Percentiles rank a stretch among this genome's conserved stretches.
Evolutionary conservation across 2,113 vertebrate species (phyloP).

Genomic region (Eonycteris spelaea): DNA sequence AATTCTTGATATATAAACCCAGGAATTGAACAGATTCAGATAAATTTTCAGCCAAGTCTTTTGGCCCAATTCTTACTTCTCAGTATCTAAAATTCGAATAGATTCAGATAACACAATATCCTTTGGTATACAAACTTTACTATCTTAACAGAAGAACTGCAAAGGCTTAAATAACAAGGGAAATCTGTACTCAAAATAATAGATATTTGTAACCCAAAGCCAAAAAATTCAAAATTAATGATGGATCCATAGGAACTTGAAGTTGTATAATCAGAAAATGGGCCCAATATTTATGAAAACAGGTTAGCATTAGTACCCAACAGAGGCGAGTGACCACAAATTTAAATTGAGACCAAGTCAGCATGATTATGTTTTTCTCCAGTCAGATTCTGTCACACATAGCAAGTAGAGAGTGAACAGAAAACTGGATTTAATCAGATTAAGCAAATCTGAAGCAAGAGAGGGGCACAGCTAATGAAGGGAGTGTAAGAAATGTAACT

Average conservation of each 20-base stretch:
- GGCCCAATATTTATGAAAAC: background rate
- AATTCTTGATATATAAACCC: constrained; percentile 35
- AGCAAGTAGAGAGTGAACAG: background rate
- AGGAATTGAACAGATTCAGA: background rate
- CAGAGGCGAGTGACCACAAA: background rate
- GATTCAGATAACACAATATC: background rate
- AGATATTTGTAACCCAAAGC: constrained; percentile 52
- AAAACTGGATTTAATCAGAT: background rate
- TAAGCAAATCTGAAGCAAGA: background rate
- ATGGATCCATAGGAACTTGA: background rate
- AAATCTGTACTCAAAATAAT: constrained; percentile 46
- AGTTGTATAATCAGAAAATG: background rate
- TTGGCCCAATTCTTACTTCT: constrained; percentile 12
- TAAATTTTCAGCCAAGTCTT: background rate
- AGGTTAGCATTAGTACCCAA: background rate
- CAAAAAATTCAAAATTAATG: constrained; percentile 46
- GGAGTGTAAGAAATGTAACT: background rate
- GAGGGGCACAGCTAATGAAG: background rate
- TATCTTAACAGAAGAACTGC: constrained; percentile 6
- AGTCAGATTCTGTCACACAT: background rate
- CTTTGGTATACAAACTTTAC: background rate
- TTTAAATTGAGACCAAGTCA: background rate
- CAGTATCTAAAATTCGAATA: constrained; percentile 23
- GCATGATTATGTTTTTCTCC: background rate
- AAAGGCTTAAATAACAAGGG: background rate